Evolutionary conservation across 2,113 vertebrate genomes (phyloP).

Genomic region (Leiothrix lutea): DNA sequence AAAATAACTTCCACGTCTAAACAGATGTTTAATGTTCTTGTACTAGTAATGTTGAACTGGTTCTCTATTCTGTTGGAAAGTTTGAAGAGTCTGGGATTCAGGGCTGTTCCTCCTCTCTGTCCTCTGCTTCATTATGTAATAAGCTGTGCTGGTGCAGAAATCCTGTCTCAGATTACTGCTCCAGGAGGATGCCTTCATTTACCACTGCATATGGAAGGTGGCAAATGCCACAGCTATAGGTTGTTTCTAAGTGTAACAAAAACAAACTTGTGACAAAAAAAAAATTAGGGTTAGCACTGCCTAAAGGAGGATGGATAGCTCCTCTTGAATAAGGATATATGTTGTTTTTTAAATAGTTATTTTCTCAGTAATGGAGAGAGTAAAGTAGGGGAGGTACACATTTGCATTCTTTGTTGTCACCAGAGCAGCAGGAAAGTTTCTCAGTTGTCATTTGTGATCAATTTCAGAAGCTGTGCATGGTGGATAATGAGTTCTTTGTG

Average conservation of each 20-base stretch:
- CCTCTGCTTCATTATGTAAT: not conserved
- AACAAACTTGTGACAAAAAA: not conserved
- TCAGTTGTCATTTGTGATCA: not conserved
- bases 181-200: conserved; percentile 24
- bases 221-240: not conserved
- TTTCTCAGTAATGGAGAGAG: not conserved
- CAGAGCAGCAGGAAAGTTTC: not conserved
- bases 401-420: not conserved
- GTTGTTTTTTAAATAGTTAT: not conserved
- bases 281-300: not conserved
- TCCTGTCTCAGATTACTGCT: not conserved
- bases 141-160: not conserved
- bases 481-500: not conserved
- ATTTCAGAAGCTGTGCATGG: not conserved
- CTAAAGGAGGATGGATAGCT: not conserved
- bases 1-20: conserved; percentile 49
- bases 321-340: not conserved
- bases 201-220: not conserved
- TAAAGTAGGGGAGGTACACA: rapidly evolving
- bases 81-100: not conserved
- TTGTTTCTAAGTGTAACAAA: not conserved
- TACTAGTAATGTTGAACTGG: not conserved
- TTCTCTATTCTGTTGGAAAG: not conserved
- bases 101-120: not conserved
- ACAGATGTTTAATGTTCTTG: conserved; percentile 10